Conservation (phyloP, 2,797 vertebrate genomes). For the Sparidentex hasta region DNA sequence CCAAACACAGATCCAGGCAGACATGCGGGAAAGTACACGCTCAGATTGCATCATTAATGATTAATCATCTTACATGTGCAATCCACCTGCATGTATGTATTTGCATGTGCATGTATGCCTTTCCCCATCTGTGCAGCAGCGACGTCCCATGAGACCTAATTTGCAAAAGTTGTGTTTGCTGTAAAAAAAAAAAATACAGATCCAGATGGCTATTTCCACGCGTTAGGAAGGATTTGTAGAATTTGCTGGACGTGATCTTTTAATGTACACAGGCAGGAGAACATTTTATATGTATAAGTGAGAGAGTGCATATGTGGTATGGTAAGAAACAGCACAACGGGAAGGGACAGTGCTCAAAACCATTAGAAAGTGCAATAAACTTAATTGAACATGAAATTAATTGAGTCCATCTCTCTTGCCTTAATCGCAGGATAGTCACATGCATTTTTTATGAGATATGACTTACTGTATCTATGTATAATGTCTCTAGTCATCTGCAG, state of each 20-base stretch:
- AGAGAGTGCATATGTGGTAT: background rate
- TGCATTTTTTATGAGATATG: conserved; percentile 54
- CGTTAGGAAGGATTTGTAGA: conserved; percentile 32
- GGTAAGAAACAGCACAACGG: conserved; percentile 3
- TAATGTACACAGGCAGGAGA: conserved; percentile 13
- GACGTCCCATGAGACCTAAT: conserved; percentile 62
- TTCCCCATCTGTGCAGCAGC: conserved; percentile 7
- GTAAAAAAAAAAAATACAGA: conserved; percentile 27
- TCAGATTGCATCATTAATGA: conserved; percentile 60
- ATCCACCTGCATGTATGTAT: conserved; percentile 38
- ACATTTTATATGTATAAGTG: conserved; percentile 9
- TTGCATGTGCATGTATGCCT: conserved; percentile 43
- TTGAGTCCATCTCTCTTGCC: conserved; percentile 53
- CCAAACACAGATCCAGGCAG: conserved; percentile 46
- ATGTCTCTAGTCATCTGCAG: conserved; percentile 34
- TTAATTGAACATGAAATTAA: conserved; percentile 64
- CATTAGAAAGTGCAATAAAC: conserved; percentile 49
- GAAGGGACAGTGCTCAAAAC: conserved; percentile 22
- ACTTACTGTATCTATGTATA: conserved; percentile 26
- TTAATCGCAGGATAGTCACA: conserved; percentile 49
- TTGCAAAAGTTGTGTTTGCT: conserved; percentile 46
- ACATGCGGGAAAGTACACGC: conserved; percentile 27
- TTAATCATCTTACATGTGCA: conserved; percentile 52
- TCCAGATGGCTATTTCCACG: conserved; percentile 36
- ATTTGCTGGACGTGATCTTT: conserved; percentile 20